Base-by-base conservation (phyloP, 2,797 vertebrate species). In the Glyptemys insculpta region DNA sequence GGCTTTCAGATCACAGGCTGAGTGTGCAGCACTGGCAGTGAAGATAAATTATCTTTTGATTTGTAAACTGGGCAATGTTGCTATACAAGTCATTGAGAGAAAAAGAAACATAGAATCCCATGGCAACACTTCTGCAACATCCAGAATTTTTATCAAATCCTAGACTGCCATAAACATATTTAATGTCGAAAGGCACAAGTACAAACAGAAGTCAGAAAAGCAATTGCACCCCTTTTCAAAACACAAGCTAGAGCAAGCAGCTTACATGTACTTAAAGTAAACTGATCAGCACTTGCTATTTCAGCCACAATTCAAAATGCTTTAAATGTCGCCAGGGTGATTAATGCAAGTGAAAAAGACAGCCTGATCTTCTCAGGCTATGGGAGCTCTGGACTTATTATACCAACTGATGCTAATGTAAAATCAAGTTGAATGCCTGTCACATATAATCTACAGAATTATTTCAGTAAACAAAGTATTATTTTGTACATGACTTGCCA, bases 301-400 rank as follows among this genome's bases (percentile, higher is more conserved):
- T 88, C 74, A 91, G 21, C 25, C 87, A 57, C 31, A 41, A 41
- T 54, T 94, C 31, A 47, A 62, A 88, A 53, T 2, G 49, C 52
- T 79, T 47, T 50, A 90, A 79, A 31, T 83, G 31, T 90, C 92
- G 27, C n/a, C 72, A 81, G 72, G 79, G 81, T 88, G 89, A 41
- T 59, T 91, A 53, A 86, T 68, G 49, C 79, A 88, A 88, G 86
- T 8, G 2, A 50, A 93, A 86, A 90, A 74, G 44, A 19, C n/a
- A 6, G 34, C 41, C 56, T 23, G 44, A 65, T 72, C 12, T 54
- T 81, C n/a, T 31, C 59, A 59, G 23, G 52, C 2, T 4, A 85
- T 0, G 0, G 41, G 31, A 91, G 72, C 25, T 80, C 87, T 53
- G 37, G 31, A 80, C 59, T 72, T 49, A 27, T 52, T 83, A 82